These are phyloP conservation scores for Otis tarda DNA, from an alignment of 2,113 vertebrate species.

Conservation along the genomic window DNA sequence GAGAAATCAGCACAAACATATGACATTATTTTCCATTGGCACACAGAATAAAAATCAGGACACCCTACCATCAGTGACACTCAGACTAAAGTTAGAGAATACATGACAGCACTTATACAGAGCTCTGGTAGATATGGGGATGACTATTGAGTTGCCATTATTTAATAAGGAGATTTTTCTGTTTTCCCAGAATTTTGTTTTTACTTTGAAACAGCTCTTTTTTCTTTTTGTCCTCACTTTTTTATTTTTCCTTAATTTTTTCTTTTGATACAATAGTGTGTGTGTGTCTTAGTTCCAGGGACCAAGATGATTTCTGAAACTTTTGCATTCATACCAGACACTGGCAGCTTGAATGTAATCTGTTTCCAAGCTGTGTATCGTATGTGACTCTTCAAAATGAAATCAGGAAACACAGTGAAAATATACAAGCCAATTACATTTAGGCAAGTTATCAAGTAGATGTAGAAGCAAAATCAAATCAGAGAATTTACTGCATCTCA, in stretches of 20 bases:
- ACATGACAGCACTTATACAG: neutral
- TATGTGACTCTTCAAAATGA: neutral
- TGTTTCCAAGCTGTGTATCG: neutral
- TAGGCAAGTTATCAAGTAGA: slow-evolving; percentile 8
- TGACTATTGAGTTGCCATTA: neutral
- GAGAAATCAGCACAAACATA: neutral
- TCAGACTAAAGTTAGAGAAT: neutral
- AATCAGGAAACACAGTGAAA: neutral
- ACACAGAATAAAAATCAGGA: neutral
- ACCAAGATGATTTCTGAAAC: neutral
- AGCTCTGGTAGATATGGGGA: neutral
- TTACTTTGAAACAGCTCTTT: neutral
- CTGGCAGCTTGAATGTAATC: neutral
- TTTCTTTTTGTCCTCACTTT: neutral
- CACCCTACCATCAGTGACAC: neutral
- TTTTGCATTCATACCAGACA: neutral
- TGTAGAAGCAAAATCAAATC: slow-evolving; percentile 33
- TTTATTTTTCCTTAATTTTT: neutral
- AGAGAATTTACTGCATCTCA: slow-evolving; percentile 34
- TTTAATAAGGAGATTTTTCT: neutral
- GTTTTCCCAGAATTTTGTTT: neutral
- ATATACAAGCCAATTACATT: neutral
- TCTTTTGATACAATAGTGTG: neutral
- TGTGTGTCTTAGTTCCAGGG: neutral
- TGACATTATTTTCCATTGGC: neutral